Conservation (phyloP, 1,140 invertebrate species). For the Nylanderia fulva region DNA sequence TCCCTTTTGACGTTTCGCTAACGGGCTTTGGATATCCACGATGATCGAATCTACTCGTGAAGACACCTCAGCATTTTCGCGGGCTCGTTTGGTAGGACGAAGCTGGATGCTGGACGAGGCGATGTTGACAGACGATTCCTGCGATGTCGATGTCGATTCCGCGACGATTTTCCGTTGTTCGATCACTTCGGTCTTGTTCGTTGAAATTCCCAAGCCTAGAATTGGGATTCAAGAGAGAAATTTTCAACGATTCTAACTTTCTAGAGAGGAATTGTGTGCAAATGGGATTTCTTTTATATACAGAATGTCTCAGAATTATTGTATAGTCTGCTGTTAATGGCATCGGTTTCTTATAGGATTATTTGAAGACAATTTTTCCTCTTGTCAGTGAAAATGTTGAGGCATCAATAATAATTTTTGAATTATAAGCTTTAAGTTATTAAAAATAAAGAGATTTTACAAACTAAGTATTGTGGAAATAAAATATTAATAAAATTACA, state of each 20-base stretch:
- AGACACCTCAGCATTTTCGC: slow-evolving; percentile 29
- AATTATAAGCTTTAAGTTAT: no score
- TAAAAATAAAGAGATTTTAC: no score
- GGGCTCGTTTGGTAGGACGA: slow-evolving; percentile 55
- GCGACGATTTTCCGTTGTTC: background rate
- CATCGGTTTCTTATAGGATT: no score
- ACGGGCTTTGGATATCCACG: slow-evolving; percentile 34
- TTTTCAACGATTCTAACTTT: background rate
- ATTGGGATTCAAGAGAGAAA: background rate
- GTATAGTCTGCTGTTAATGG: no score
- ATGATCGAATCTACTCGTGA: background rate
- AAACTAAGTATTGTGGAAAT: no score
- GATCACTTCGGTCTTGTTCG: background rate
- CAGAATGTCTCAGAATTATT: background rate
- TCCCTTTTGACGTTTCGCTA: slow-evolving; percentile 56
- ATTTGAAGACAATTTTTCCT: no score
- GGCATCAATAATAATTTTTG: no score
- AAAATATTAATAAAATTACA: no score
- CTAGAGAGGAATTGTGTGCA: background rate
- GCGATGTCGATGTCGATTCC: background rate
- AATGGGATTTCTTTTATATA: background rate
- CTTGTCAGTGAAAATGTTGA: no score
- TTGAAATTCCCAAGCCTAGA: background rate
- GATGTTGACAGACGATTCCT: background rate
- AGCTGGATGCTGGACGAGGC: background rate